phyloP scores from a whole-genome alignment of 2,113 vertebrate species.

The Festucalex cinctus region DNA sequence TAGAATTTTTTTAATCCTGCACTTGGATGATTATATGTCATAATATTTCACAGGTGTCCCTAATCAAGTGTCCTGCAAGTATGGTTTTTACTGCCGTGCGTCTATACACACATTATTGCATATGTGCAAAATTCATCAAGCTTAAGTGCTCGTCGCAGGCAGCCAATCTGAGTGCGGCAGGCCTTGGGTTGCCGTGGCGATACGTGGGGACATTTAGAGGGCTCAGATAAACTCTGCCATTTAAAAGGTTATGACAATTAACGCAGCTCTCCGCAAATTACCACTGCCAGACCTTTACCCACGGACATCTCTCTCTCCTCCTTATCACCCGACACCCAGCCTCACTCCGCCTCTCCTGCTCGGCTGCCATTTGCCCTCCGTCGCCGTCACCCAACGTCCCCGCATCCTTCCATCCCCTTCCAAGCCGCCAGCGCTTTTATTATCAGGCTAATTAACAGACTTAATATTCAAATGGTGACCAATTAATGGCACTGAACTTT shows the following conservation, averaged over 20 bases:
- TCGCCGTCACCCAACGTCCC: constrained; percentile 44
- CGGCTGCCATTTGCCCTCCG: constrained; percentile 58
- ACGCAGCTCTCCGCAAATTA: constrained; percentile 77
- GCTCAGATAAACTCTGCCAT: constrained; percentile 79
- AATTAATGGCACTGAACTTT: constrained; percentile 85
- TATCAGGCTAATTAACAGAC: constrained; percentile 83
- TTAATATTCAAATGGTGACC: constrained; percentile 85
- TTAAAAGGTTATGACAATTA: constrained; percentile 84
- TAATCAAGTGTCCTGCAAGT: not conserved
- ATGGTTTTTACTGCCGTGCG: not conserved
- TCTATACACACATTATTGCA: constrained; percentile 17
- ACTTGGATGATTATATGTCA: too few species aligned
- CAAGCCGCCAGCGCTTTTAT: constrained; percentile 73
- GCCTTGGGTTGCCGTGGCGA: constrained; percentile 67
- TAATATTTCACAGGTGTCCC: not conserved
- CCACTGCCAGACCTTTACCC: constrained; percentile 76
- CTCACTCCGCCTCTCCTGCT: constrained; percentile 27
- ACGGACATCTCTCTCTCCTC: constrained; percentile 67
- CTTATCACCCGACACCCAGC: constrained; percentile 65
- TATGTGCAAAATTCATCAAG: constrained; percentile 60
- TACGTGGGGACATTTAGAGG: constrained; percentile 74
- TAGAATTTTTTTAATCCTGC: too few species aligned
- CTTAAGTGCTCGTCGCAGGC: constrained; percentile 64
- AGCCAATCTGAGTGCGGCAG: constrained; percentile 59
- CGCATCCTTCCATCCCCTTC: constrained; percentile 41